phyloP scores from a whole-genome alignment of 2,797 vertebrate species.

The Hippocampus kuda region DNA sequence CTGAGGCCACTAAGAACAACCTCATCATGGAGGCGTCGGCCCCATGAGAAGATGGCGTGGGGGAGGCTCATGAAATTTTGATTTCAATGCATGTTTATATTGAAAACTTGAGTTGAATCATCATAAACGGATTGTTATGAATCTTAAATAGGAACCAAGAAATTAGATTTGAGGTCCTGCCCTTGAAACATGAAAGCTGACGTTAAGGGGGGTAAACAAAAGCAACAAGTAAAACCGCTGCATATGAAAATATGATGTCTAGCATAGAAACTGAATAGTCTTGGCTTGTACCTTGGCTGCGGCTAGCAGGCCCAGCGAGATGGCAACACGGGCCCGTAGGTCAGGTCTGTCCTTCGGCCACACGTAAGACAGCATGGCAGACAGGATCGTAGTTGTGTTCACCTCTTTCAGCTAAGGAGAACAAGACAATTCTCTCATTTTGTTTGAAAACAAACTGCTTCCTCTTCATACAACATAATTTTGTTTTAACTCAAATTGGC shows the following conservation, averaged over 20 bases:
- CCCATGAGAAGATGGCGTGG: too few species aligned
- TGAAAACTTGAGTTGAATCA: too few species aligned
- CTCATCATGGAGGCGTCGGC: too few species aligned
- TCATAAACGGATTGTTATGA: too few species aligned
- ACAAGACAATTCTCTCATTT: slow-evolving; percentile 11
- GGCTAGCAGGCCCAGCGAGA: slow-evolving; percentile 83
- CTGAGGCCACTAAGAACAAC: too few species aligned
- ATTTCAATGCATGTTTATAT: too few species aligned
- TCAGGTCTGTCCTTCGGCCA: slow-evolving; percentile 94
- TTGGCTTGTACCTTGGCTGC: slow-evolving; percentile 77
- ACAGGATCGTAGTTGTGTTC: slow-evolving; percentile 77
- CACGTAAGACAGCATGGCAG: slow-evolving; percentile 87
- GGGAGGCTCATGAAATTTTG: too few species aligned
- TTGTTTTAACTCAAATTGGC: not conserved
- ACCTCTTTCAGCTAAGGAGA: slow-evolving; percentile 80
- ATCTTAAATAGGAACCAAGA: too few species aligned
- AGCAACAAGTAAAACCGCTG: too few species aligned
- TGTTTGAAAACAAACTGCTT: slow-evolving; percentile 18
- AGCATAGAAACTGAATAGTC: not conserved
- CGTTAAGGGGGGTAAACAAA: too few species aligned
- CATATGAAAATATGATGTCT: not conserved
- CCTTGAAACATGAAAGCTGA: too few species aligned
- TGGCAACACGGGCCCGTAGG: slow-evolving; percentile 80
- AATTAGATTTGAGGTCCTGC: too few species aligned
- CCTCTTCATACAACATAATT: not conserved